Evolutionary conservation across 1,140 invertebrate genomes (phyloP).

Genomic region (Drosophila cardini): DNA sequence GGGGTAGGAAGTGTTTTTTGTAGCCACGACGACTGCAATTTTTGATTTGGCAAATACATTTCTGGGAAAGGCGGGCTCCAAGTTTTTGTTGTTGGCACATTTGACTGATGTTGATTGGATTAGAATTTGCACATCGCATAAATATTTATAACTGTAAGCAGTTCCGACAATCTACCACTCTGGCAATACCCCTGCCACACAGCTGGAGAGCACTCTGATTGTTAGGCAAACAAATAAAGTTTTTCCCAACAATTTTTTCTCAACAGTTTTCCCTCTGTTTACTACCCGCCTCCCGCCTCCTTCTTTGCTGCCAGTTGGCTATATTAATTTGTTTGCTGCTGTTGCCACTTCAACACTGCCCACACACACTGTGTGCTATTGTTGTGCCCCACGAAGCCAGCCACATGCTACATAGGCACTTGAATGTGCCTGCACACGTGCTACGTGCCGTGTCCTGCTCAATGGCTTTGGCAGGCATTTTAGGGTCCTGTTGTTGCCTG

Average conservation of each 20-base stretch:
- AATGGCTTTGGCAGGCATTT: conserved; percentile 31
- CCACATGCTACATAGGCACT: conserved; percentile 24
- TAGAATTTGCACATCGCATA: conserved; percentile 42
- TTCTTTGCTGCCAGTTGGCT: conserved; percentile 14
- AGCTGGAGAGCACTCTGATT: conserved; percentile 26
- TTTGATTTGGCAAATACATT: conserved; percentile 70
- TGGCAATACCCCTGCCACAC: background rate
- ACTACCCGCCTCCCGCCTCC: background rate
- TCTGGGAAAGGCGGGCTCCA: background rate
- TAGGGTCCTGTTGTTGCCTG: conserved; percentile 14
- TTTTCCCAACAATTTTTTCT: conserved; percentile 23
- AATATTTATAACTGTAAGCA: conserved; percentile 52
- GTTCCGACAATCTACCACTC: background rate
- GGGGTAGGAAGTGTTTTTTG: background rate
- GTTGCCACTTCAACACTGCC: conserved; percentile 34
- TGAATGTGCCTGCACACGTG: conserved; percentile 36
- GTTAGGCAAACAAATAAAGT: conserved; percentile 43
- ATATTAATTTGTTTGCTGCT: conserved; percentile 57
- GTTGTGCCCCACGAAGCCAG: conserved; percentile 8
- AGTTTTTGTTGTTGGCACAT: conserved; percentile 42
- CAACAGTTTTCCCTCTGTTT: background rate
- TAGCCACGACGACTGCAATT: conserved; percentile 54
- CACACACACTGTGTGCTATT: conserved; percentile 15
- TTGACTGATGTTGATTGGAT: conserved; percentile 50
- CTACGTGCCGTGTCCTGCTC: conserved; percentile 35